Conservation (phyloP, 53 echinoderm and acorn worm genomes). For the Echinarachnius parma region DNA sequence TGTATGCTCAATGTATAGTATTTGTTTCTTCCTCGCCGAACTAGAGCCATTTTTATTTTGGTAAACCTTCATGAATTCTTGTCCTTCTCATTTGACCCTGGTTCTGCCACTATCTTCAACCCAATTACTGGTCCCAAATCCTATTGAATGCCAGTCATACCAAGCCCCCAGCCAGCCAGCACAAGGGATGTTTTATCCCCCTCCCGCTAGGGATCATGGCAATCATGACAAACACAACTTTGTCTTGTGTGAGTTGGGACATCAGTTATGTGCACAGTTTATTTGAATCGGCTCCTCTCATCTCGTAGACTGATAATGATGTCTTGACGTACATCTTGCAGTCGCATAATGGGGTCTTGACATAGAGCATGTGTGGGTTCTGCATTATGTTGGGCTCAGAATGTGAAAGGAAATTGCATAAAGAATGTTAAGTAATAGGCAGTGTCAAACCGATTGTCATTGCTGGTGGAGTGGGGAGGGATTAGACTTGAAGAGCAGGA, state of each 20-base stretch:
- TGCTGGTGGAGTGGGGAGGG: too few relatives aligned
- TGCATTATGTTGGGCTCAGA: neutral
- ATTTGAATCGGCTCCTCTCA: neutral
- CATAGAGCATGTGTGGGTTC: neutral
- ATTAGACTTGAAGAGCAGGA: too few relatives aligned
- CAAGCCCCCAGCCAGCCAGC: neutral
- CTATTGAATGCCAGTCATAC: conserved; percentile 21
- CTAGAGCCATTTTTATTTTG: too few relatives aligned
- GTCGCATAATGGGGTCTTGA: neutral
- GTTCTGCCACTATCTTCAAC: conserved; percentile 20
- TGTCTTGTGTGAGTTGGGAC: neutral
- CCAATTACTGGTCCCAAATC: conserved; percentile 23
- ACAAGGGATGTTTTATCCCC: neutral
- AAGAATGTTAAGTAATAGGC: neutral
- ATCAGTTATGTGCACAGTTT: neutral
- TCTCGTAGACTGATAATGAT: neutral
- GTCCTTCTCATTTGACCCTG: too few relatives aligned
- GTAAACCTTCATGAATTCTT: too few relatives aligned
- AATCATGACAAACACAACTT: neutral
- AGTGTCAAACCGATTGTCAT: too few relatives aligned
- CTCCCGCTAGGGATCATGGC: neutral
- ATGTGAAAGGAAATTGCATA: neutral
- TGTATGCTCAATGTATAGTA: too few relatives aligned
- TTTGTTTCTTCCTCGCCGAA: too few relatives aligned
- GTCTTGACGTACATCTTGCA: neutral